Percentiles rank a stretch among this genome's conserved stretches.
phyloP scores from a whole-genome alignment of 2,888 invertebrate species.

The Ceraclea dissimilis region DNA sequence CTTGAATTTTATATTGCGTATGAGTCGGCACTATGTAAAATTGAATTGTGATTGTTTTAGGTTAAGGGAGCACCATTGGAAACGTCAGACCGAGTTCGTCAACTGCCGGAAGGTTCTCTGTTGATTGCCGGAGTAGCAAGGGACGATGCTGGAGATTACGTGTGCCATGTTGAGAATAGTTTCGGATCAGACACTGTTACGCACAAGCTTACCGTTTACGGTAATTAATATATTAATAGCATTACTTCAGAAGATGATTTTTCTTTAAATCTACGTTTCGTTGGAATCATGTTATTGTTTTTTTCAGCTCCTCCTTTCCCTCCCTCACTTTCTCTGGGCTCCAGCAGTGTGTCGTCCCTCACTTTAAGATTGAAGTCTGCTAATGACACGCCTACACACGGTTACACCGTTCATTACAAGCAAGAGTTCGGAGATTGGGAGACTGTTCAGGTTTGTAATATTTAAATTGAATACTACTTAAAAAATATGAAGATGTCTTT shows the following conservation, averaged over 20 bases:
- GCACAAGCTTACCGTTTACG: constrained; percentile 80
- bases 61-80: constrained; percentile 73
- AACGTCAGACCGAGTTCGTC: constrained; percentile 72
- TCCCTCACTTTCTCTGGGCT: constrained; percentile 43
- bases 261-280: neutral
- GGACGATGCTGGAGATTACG: constrained; percentile 89
- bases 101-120: constrained; percentile 85
- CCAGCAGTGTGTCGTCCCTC: constrained; percentile 46
- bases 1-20: too few relatives aligned
- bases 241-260: too few relatives aligned
- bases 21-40: too few relatives aligned
- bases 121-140: constrained; percentile 82
- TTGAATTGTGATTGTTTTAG: too few relatives aligned
- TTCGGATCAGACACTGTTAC: constrained; percentile 90
- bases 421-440: constrained; percentile 95
- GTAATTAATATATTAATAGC: constrained; percentile 44
- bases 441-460: constrained; percentile 62
- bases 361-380: constrained; percentile 43
- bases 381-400: constrained; percentile 83
- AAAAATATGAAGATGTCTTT: too few relatives aligned
- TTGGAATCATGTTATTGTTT: neutral
- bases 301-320: constrained; percentile 45
- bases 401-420: constrained; percentile 87
- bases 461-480: neutral
- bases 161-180: constrained; percentile 86